A percentile compares a stretch with the other conserved stretches of the same genome.
phyloP scores from a whole-genome alignment of 2,888 invertebrate species.

The Melikaiella ostensackeni region DNA sequence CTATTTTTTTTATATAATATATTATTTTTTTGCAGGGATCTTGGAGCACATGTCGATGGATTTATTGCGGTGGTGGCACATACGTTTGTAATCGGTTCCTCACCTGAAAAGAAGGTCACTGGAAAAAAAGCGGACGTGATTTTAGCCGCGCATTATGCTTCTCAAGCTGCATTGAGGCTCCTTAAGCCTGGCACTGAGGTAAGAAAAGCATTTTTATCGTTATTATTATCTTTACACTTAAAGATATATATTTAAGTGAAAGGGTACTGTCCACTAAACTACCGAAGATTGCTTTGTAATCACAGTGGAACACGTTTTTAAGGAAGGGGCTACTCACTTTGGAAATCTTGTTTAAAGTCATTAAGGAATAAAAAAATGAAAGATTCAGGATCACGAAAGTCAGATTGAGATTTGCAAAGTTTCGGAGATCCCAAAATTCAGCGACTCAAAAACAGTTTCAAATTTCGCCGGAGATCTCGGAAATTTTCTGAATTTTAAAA shows the following conservation, averaged over 20 bases:
- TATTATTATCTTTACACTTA: neutral
- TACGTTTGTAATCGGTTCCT: conserved; percentile 92
- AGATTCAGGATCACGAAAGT: too few relatives aligned
- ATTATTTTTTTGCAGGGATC: conserved; percentile 83
- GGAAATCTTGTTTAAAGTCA: too few relatives aligned
- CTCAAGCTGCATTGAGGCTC: conserved; percentile 95
- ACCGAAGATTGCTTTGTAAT: neutral
- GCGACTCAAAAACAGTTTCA: too few relatives aligned
- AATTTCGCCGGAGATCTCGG: too few relatives aligned
- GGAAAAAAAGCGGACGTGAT: conserved; percentile 97
- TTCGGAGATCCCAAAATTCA: too few relatives aligned
- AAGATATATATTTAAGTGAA: conserved; percentile 11
- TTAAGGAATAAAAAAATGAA: too few relatives aligned
- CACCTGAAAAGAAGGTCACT: conserved; percentile 85
- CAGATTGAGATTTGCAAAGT: too few relatives aligned
- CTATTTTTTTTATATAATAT: neutral
- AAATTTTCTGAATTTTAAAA: too few relatives aligned
- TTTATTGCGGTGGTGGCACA: conserved; percentile 99
- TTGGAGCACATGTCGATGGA: conserved; percentile 99
- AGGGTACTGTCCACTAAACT: neutral
- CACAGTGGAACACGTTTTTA: too few relatives aligned
- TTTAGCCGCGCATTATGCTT: conserved; percentile 95
- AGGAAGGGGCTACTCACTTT: too few relatives aligned
- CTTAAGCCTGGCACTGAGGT: conserved; percentile 95
- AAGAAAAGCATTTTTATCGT: conserved; percentile 53